Evolutionary conservation across 2,113 vertebrate species (phyloP), one percentile per base, ranked within the genome.

Genomic region (Engraulis encrasicolus): DNA sequence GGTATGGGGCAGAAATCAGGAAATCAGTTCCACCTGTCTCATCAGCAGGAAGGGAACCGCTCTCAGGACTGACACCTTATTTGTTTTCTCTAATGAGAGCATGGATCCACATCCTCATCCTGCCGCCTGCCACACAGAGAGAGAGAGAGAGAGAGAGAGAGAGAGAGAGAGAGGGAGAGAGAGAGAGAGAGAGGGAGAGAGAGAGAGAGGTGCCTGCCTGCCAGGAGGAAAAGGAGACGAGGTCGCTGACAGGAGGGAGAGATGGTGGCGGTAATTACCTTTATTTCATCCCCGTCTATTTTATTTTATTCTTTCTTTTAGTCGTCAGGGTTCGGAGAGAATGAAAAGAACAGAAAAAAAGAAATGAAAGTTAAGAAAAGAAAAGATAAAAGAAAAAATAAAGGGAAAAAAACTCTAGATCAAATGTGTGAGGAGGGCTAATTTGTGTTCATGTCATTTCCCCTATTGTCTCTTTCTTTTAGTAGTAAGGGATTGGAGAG

Each of bases 1-100:
- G 45, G 40, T 0, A 0, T 71, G 34, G 36, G 18, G n/a, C n/a
- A n/a, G n/a, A n/a, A n/a, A n/a, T n/a, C n/a, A n/a, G n/a, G n/a
- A n/a, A 54, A 83, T 79, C 49, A 17, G 19, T 78, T 81, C 50
- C 19, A 61, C 81, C 71, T 81, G 77, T 82, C 84, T 85, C 78
- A 58, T 31, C 50, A 6, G 49, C 49, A 40, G 49, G 34, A 71
- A 0, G 36, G 9, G 45, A 83, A 66, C 61, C 15, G 45, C 50
- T 85, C 50, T 81, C 58, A 79, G 61, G 0, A 0, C 48, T 86
- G 85, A 83, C 84, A 80, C 86, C 79, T 79, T 85, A 83, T 87
- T 89, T 86, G 83, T 85, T 83, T 80, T 27, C 50, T 9, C 50
- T 74, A 85, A 86, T 58, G 31, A 81, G 52, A 83, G 61, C 37